These are phyloP conservation scores for Amblyjoppa fuscipennis DNA, from an alignment of 2,888 invertebrate genomes.

Conservation along the genomic window DNA sequence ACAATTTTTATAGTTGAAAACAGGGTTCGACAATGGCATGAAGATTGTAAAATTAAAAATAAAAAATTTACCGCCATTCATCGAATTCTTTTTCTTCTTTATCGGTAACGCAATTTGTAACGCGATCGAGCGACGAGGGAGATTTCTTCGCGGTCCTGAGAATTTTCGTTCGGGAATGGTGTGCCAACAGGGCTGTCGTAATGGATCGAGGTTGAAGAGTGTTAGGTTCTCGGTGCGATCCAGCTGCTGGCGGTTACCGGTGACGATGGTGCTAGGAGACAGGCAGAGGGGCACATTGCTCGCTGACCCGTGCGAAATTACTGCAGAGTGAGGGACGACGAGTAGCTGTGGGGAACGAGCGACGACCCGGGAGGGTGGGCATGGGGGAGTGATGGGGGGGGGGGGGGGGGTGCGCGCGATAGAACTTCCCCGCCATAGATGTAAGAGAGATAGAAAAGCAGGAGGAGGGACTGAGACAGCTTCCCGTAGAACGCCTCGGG, in stretches of 20 bases:
- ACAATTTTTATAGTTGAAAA: too few species aligned
- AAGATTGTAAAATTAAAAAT: too few species aligned
- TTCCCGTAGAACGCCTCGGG: conserved; percentile 51
- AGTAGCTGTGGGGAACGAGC: conserved; percentile 31
- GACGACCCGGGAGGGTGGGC: conserved; percentile 26
- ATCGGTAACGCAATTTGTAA: background rate
- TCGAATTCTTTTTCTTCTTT: too few species aligned
- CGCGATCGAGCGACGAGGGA: conserved; percentile 8
- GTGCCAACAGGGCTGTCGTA: conserved; percentile 44
- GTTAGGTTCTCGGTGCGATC: conserved; percentile 44
- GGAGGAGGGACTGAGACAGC: conserved; percentile 40
- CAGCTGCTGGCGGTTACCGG: conserved; percentile 62
- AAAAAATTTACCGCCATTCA: too few species aligned
- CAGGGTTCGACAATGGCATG: too few species aligned
- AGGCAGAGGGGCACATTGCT: conserved; percentile 63
- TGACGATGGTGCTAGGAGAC: conserved; percentile 65
- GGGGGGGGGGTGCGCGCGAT: conserved; percentile 55
- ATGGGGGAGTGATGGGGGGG: background rate
- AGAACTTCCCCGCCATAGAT: conserved; percentile 50
- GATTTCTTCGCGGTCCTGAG: background rate
- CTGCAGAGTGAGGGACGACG: conserved; percentile 48
- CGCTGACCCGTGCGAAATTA: conserved; percentile 67
- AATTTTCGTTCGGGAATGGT: conserved; percentile 12
- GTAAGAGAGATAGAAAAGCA: conserved; percentile 16
- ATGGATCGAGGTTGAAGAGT: conserved; percentile 59